A percentile compares a stretch with the other conserved stretches of the same genome.
phyloP scores from a whole-genome alignment of 2,797 vertebrate genomes.

The Podargus strigoides region DNA sequence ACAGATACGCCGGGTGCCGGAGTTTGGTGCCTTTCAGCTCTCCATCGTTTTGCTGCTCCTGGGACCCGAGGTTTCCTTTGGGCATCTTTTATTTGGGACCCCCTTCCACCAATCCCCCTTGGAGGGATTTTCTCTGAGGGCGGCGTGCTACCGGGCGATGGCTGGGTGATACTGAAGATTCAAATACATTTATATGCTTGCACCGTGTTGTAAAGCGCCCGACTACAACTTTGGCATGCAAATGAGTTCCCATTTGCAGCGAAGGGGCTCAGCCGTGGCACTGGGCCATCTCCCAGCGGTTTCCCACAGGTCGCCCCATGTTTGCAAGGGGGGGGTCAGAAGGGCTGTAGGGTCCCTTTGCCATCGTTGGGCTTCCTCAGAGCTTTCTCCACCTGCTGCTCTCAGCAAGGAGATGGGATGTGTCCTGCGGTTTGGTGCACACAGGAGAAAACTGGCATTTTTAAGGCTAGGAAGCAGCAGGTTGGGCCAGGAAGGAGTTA shows the following conservation, averaged over 20 bases:
- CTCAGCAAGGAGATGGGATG: not conserved
- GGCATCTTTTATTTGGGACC: not conserved
- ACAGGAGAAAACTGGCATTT: not conserved
- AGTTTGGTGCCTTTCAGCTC: not conserved
- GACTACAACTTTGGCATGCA: conserved; percentile 9
- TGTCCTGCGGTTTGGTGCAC: fast-evolving
- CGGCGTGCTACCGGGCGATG: fast-evolving
- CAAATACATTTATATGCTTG: not conserved
- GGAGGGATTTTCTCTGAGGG: not conserved
- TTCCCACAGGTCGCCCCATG: conserved; percentile 23
- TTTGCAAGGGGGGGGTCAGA: not conserved
- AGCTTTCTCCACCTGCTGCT: not conserved
- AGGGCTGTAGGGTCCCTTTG: not conserved
- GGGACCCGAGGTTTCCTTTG: fast-evolving
- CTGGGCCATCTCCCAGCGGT: not conserved
- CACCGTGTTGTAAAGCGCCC: not conserved
- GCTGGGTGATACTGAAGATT: not conserved
- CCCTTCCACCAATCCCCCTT: fast-evolving
- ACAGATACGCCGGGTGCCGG: not conserved
- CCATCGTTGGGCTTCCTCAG: fast-evolving
- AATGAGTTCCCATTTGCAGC: not conserved
- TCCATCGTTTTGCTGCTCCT: not conserved
- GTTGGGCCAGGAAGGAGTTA: not conserved
- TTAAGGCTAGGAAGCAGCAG: not conserved
- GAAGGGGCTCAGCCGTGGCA: conserved; percentile 6